Evolutionary conservation across 2,113 vertebrate genomes (phyloP).

Genomic region (Spea multiplicata): DNA sequence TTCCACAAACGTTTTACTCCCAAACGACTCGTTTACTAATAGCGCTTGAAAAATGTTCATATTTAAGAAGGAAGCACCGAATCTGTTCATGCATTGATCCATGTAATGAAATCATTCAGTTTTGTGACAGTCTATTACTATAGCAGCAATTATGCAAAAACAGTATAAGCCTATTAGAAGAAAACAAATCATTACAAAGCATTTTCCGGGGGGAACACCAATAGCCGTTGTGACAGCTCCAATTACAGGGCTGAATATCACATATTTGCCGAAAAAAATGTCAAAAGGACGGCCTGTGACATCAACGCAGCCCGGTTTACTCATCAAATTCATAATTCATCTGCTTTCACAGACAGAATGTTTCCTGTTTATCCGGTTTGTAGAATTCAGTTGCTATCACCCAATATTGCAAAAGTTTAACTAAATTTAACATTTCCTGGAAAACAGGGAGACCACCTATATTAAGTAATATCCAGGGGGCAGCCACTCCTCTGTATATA

Average conservation of each 20-base stretch:
- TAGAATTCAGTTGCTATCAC: neutral
- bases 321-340: neutral
- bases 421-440: neutral
- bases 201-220: conserved; percentile 40
- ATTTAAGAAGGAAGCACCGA: conserved; percentile 26
- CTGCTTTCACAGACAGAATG: neutral
- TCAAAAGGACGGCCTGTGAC: neutral
- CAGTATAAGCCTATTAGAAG: conserved; percentile 35
- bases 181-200: conserved; percentile 46
- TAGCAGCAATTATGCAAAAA: conserved; percentile 34
- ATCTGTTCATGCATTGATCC: conserved; percentile 39
- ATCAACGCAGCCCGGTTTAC: neutral
- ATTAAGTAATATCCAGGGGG: no score
- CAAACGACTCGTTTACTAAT: neutral
- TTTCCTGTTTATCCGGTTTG: neutral
- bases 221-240: conserved; percentile 29
- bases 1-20: conserved; percentile 9
- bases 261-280: conserved; percentile 1
- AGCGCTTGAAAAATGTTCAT: conserved; percentile 38
- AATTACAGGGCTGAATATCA: conserved; percentile 22
- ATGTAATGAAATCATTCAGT: conserved; percentile 46
- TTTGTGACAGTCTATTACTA: conserved; percentile 46
- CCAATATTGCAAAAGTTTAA: neutral
- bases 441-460: neutral
- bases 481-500: no score